Evolutionary conservation across 2,797 vertebrate genomes (phyloP).

Genomic region (Pachyuromys duprasi): DNA sequence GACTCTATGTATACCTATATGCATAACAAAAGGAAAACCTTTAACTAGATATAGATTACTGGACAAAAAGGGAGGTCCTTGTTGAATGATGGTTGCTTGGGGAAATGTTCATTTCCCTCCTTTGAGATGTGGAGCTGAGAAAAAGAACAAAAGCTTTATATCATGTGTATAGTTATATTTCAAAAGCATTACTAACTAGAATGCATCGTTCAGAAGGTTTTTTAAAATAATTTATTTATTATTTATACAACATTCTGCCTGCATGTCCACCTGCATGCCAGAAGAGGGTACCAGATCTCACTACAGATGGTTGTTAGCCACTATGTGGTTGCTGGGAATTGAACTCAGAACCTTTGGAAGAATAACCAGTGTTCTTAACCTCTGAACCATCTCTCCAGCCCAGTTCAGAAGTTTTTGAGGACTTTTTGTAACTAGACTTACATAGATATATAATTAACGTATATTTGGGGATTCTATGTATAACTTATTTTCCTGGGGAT

Average conservation of each 20-base stretch:
- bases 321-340: too few species aligned
- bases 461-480: not conserved
- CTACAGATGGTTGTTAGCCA: too few species aligned
- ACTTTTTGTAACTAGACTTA: slow-evolving; percentile 11
- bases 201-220: not conserved
- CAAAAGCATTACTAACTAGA: not conserved
- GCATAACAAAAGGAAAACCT: not conserved
- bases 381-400: too few species aligned
- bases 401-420: not conserved
- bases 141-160: not conserved
- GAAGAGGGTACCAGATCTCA: too few species aligned
- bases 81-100: not conserved
- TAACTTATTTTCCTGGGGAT: not conserved
- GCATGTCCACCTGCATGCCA: too few species aligned
- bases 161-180: not conserved
- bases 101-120: not conserved
- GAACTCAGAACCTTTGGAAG: too few species aligned
- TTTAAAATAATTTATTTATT: too few species aligned
- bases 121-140: not conserved
- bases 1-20: not conserved
- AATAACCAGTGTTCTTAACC: too few species aligned
- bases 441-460: not conserved
- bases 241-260: too few species aligned
- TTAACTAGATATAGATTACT: not conserved
- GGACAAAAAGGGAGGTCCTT: not conserved